Conservation (phyloP, 2,113 vertebrate genomes). For the Phycodurus eques region DNA sequence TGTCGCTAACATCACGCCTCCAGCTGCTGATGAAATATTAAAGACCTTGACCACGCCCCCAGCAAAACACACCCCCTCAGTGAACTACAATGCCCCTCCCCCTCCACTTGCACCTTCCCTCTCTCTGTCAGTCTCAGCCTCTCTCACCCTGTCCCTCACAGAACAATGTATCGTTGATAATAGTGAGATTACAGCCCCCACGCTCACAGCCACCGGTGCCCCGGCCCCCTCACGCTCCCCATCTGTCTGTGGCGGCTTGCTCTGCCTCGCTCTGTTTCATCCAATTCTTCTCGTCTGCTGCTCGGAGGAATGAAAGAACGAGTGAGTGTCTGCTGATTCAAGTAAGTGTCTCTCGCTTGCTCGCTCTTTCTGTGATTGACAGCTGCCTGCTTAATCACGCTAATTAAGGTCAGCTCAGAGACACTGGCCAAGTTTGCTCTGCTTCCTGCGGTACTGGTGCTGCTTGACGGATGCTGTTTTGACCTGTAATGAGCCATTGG, state of each 20-base stretch:
- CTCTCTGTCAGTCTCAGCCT: slow-evolving; percentile 1
- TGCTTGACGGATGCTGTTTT: neutral
- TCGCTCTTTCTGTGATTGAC: slow-evolving; percentile 46
- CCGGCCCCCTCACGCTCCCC: slow-evolving; percentile 14
- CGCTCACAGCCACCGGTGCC: neutral
- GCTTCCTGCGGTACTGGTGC: neutral
- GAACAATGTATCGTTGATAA: slow-evolving; percentile 63
- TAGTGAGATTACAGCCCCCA: slow-evolving; percentile 47
- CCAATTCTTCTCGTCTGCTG: slow-evolving; percentile 37
- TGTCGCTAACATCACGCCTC: slow-evolving; percentile 32
- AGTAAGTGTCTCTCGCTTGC: slow-evolving; percentile 44
- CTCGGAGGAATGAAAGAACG: slow-evolving; percentile 52
- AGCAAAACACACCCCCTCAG: neutral
- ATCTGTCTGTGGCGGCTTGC: slow-evolving; percentile 18
- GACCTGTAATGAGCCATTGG: neutral
- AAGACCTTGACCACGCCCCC: slow-evolving; percentile 22
- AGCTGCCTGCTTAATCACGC: slow-evolving; percentile 26
- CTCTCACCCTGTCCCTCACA: slow-evolving; percentile 38
- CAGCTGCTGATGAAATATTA: slow-evolving; percentile 50
- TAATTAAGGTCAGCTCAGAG: neutral
- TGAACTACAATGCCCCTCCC: slow-evolving; percentile 24
- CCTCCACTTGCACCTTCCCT: slow-evolving; percentile 1
- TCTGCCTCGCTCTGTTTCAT: slow-evolving; percentile 6
- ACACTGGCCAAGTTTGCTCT: neutral
- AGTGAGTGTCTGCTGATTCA: slow-evolving; percentile 40